Evolutionary conservation across 2,797 vertebrate genomes (phyloP), one percentile per base, ranked within the genome.

Genomic region (Thalassophryne amazonica): DNA sequence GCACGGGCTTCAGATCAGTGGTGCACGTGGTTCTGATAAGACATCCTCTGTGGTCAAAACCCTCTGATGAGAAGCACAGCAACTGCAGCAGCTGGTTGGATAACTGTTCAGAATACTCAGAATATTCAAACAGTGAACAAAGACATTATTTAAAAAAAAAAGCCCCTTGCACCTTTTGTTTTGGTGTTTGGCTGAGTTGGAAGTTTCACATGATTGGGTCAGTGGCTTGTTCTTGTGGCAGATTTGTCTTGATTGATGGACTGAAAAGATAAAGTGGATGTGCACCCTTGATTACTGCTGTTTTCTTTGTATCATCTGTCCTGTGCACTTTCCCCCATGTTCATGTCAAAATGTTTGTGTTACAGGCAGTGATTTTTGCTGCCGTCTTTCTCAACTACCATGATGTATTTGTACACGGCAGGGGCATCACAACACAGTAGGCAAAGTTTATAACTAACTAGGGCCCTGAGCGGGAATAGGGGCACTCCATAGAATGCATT

Each of bases 41-140:
- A 66, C 40, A 3, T 34, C 71, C 67, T 82, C 69, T 68, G 77
- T 75, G 77, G 78, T 78, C 71, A 58, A 52, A 46, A 18, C 55
- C 22, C 32, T 45, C 27, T 60, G 76, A 78, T 51, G 68, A 69
- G 58, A 54, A 70, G 64, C 61, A 51, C 61, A 53, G 12, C 60
- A 54, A 45, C 36, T 4, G 11, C 54, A 1, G 38, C 56, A 12
- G 34, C 35, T 3, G 47, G 46, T 27, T 40, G 40, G 35, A 73
- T 62, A 33, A 22, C 52, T 69, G 46, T 69, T 59, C 30, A 47
- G 5, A 28, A 45, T 55, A 32, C 57, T 25, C 36, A 37, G 35
- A 25, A 20, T 59, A 49, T 45, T 37, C 28, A 53, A 60, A 20
- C 41, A 39, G 47, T 9, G 56, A 17, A 58, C 64, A 73, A 45